Conservation (phyloP, 2,797 vertebrate species). For the Falco novaeseelandiae region DNA sequence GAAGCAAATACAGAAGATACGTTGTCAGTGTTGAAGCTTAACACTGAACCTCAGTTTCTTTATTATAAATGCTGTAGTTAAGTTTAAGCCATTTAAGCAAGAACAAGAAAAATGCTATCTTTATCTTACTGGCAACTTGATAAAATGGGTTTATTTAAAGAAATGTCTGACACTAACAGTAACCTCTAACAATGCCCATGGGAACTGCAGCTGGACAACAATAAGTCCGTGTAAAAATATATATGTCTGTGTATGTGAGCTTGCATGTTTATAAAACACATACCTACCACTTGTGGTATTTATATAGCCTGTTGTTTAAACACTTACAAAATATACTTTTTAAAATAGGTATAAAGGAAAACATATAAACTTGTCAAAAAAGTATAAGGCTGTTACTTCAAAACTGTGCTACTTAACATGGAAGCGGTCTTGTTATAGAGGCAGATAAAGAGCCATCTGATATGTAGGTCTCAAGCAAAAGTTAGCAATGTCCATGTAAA, state of each 20-base stretch:
- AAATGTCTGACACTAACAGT: neutral
- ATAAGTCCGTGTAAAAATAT: neutral
- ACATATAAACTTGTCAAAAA: neutral
- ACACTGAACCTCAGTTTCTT: neutral
- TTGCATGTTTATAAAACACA: neutral
- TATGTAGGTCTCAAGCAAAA: neutral
- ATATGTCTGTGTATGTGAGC: fast-evolving
- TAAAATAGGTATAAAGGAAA: neutral
- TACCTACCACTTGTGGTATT: neutral
- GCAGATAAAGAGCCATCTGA: neutral
- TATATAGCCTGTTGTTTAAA: neutral
- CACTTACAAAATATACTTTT: neutral
- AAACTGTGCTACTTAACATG: neutral
- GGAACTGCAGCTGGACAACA: neutral
- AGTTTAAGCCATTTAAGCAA: neutral
- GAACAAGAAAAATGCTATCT: neutral
- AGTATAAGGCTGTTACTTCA: neutral
- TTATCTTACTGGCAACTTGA: neutral
- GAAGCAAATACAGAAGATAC: neutral
- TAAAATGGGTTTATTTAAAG: neutral
- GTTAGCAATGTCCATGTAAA: neutral
- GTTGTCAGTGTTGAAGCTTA: neutral
- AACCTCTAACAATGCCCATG: neutral
- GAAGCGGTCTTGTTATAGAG: neutral
- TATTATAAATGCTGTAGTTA: neutral